These are phyloP conservation scores for Drosophila ustulata DNA, from an alignment of 2,888 invertebrate genomes.

Conservation along the genomic window DNA sequence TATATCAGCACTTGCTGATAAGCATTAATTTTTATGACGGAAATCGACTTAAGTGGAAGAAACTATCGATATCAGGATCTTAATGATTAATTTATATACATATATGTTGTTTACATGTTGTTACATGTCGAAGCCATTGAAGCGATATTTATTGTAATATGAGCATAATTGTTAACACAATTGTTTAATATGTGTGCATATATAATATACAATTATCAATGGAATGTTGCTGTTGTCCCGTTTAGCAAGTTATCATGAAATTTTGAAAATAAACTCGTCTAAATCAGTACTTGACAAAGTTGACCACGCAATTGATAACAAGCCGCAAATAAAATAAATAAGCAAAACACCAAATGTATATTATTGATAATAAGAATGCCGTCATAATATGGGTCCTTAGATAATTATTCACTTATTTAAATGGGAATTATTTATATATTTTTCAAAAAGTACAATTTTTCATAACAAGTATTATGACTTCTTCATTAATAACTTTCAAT, in stretches of 20 bases:
- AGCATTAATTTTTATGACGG: neutral
- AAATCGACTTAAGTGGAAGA: neutral
- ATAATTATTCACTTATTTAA: neutral
- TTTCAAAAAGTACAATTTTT: too few relatives aligned
- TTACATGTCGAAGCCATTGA: neutral
- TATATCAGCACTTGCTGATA: neutral
- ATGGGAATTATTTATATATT: neutral
- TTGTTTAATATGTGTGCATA: too few relatives aligned
- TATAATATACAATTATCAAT: neutral
- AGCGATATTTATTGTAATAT: neutral
- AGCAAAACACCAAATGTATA: neutral
- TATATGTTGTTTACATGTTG: neutral
- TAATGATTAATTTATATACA: neutral
- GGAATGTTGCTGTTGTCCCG: neutral
- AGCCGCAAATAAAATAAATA: neutral
- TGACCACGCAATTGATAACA: neutral
- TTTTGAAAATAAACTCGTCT: neutral
- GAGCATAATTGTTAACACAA: too few relatives aligned
- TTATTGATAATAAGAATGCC: neutral
- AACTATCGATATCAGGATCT: neutral
- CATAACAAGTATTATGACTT: too few relatives aligned
- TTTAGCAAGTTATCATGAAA: neutral
- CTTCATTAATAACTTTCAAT: too few relatives aligned
- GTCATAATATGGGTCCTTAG: neutral
- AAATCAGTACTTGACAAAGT: constrained; percentile 6